Base-by-base conservation (phyloP, 1,140 invertebrate genomes). In the Diorhabda sublineata region DNA sequence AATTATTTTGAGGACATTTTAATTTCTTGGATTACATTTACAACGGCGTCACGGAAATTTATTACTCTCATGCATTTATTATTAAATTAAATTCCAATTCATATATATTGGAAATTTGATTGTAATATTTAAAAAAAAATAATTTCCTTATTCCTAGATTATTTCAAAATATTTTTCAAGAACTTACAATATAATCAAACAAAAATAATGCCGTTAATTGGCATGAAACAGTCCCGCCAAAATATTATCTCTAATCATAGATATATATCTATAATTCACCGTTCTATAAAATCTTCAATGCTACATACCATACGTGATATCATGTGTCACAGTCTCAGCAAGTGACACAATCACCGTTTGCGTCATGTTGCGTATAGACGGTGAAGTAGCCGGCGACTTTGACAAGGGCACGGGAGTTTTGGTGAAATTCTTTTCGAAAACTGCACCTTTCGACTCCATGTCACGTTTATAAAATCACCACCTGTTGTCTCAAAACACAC, bases 261-360 rank as follows among this genome's bases (percentile, higher is more conserved):
- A 26, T 26, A 26, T 26, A 26, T 4, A n/a, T 52, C 3, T 52
- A 52, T 8, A 52, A 8, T 52, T 52, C 6, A 52, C 47, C 2
- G 47, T 42, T 8, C 26, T 61, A 61, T 42, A 58, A 9, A 58
- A 58, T n/a, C n/a, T 7, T 26, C 9, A 61, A 2, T 26, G 42
- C 4, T 26, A 73, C 85, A 79, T 81, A 87, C 85, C 85, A 72
- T 85, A 86, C 72, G 85, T 87, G 67, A 87, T 82, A 68, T 84
- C 82, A 75, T 86, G 85, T 44, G 84, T 87, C 75, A 87, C 82
- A 75, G 84, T 86, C 73, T 85, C 83, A 72, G 75, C 81, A 59
- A 81, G 71, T 11, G 80, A 81, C 41, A 81, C 81, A 58, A 79
- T 80, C 57, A 78, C 82, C 68, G 76, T 79, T 69, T 79, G 76